Evolutionary conservation across 1,140 invertebrate species (phyloP).

Genomic region (Anastrepha ludens): DNA sequence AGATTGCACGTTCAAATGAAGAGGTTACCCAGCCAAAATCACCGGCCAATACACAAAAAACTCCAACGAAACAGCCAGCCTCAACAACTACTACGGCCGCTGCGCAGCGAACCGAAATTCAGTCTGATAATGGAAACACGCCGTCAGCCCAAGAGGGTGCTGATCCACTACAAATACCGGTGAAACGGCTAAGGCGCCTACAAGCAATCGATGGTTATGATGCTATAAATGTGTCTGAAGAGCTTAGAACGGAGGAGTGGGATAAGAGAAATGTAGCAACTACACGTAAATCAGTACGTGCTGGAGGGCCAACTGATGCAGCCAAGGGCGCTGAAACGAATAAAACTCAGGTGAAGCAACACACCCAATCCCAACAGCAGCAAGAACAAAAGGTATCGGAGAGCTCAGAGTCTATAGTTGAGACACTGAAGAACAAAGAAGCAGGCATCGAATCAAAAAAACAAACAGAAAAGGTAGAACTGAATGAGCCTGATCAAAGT

Average conservation of each 20-base stretch:
- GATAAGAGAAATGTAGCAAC: neutral
- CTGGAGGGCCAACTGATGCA: neutral
- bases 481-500: neutral
- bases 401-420: neutral
- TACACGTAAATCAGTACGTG: neutral
- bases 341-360: no score
- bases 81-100: neutral
- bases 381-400: neutral
- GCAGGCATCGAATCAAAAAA: no score
- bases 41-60: neutral
- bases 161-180: conserved; percentile 4
- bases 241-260: neutral
- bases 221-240: neutral
- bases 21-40: neutral
- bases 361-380: neutral
- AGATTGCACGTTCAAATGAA: neutral
- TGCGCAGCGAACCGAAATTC: neutral
- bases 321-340: neutral
- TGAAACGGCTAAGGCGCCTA: conserved; percentile 2
- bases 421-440: neutral
- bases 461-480: neutral
- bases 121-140: neutral
- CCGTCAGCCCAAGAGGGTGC: neutral
- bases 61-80: neutral
- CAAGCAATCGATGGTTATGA: conserved; percentile 29